Evolutionary conservation across 2,113 vertebrate species (phyloP).

Genomic region (Gorsachius goisagi): DNA sequence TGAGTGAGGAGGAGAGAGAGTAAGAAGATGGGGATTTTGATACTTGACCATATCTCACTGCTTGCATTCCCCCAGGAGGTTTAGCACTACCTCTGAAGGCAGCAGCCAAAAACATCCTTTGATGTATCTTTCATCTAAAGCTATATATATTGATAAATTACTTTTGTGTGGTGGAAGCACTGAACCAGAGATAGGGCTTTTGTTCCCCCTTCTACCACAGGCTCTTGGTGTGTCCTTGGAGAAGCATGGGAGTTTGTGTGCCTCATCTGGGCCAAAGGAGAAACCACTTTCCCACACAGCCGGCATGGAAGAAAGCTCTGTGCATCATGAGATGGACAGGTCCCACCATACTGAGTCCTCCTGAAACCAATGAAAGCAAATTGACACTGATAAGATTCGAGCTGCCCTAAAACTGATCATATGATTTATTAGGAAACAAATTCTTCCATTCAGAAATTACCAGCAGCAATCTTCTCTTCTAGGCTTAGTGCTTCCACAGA

Average conservation of each 20-base stretch:
- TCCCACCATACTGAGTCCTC: neutral
- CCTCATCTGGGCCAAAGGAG: neutral
- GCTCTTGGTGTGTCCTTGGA: neutral
- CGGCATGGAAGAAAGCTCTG: neutral
- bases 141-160: conserved; percentile 3
- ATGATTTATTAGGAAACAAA: neutral
- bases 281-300: neutral
- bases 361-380: neutral
- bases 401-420: neutral
- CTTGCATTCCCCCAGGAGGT: neutral
- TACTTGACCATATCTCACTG: neutral
- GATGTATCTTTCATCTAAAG: conserved; percentile 38
- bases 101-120: conserved; percentile 19
- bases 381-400: neutral
- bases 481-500: neutral
- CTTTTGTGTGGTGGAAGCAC: neutral
- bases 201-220: neutral
- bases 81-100: conserved; percentile 19
- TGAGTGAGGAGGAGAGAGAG: neutral
- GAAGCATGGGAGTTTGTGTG: neutral
- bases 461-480: neutral
- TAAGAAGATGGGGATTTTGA: neutral
- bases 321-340: neutral
- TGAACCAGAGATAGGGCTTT: neutral
- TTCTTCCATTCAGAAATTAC: neutral